Conservation (phyloP, 2,888 invertebrate species). For the Tribolium freemani region DNA sequence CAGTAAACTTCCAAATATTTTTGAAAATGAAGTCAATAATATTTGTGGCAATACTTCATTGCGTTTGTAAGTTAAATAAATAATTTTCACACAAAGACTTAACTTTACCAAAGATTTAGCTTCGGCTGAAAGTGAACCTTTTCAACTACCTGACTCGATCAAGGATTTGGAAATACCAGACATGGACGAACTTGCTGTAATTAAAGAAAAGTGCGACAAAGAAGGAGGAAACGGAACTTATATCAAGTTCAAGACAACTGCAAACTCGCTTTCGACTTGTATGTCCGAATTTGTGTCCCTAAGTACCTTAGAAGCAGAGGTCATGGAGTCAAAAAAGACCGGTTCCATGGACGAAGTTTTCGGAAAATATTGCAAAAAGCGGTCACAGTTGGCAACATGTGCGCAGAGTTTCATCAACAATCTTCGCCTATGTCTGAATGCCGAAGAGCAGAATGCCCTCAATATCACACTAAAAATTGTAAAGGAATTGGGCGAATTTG, state of each 20-base stretch:
- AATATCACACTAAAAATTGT: constrained; percentile 77
- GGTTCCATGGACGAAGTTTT: constrained; percentile 68
- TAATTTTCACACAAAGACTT: background rate
- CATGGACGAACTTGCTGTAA: constrained; percentile 61
- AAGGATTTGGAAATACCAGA: constrained; percentile 55
- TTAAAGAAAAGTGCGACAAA: constrained; percentile 67
- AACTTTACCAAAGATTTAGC: constrained; percentile 36
- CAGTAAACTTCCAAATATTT: background rate
- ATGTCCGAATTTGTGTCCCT: constrained; percentile 73
- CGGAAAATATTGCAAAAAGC: constrained; percentile 78
- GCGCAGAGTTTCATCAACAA: constrained; percentile 72
- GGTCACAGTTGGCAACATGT: constrained; percentile 74
- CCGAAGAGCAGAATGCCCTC: constrained; percentile 74
- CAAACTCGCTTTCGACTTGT: constrained; percentile 70
- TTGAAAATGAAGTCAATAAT: constrained; percentile 6
- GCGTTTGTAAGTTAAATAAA: constrained; percentile 7
- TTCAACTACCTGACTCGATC: too few relatives aligned
- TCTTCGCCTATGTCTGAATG: constrained; percentile 75
- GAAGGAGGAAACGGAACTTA: constrained; percentile 63
- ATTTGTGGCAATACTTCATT: background rate
- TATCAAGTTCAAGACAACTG: constrained; percentile 57
- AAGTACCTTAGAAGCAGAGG: constrained; percentile 74
- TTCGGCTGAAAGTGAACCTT: constrained; percentile 52
- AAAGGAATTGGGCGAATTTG: constrained; percentile 78
- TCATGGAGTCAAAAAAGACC: constrained; percentile 78